Base-by-base conservation (phyloP, 2,888 invertebrate genomes). In the Cheilosia urbana region DNA sequence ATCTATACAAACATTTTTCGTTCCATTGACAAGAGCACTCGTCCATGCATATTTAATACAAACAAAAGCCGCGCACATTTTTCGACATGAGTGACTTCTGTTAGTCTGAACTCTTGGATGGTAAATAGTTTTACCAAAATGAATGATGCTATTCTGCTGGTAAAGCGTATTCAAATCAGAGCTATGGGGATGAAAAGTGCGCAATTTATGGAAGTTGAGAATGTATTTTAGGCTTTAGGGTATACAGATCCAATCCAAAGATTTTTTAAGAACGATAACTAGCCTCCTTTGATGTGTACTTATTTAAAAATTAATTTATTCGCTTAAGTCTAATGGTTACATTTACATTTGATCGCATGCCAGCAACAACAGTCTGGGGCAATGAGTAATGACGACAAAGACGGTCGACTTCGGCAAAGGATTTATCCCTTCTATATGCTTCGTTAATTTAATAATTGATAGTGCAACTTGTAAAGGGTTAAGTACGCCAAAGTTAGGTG, bases 111-210 rank as follows among this genome's bases (percentile, higher is more conserved):
- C 11, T 17, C 15, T 13, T 2, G 62, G 11, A 7, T 47, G 45
- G 47, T 47, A 7, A 27, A 13, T 27, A 45, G 47, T 30, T 13
- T 27, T 6, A 17, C 17, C 1, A 30, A 34, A 65, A 66, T 3
- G 40, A 53, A 51, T 51, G 40, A 55, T 42, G 53, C 15, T 68
- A 13, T 13, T 40, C 27, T 6, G 13, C n/a, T 37, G 27, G 5
- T 51, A 4, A n/a, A 45, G n/a, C 17, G 45, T 47, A 47, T 30
- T 68, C 55, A 40, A 37, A 37, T 47, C 34, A 17, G 11, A 40
- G 40, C 27, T 13, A 5, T 2, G 3, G 62, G 72, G 72, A 53
- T 51, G 72, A 63, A 62, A 63, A 21, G 30, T 51, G 27, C 27
- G 40, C 51, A 11, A 51, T 62, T 62, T 63, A 37, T 17, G 24